Evolutionary conservation across 2,113 vertebrate genomes (phyloP), one percentile per base, ranked within the genome.

Genomic region (Sceloporus undulatus): DNA sequence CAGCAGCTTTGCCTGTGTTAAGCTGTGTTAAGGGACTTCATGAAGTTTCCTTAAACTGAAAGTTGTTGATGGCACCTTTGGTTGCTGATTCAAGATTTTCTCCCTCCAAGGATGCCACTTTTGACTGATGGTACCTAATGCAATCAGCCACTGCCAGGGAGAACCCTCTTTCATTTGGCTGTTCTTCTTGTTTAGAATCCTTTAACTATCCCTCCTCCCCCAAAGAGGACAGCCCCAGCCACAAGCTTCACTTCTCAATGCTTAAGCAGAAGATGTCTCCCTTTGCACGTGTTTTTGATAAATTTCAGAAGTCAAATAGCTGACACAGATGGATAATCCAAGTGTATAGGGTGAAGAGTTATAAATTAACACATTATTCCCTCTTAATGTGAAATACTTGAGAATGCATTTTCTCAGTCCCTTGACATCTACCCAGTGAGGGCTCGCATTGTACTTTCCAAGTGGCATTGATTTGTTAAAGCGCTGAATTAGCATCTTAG

Each of bases 381-480:
- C 97, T 98, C 98, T 97, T 98, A 98, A 99, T 98, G 98, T 97
- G 97, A 98, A 98, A 98, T 97, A 98, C 97, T 97, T 97, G 97
- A 97, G 97, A 97, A 96, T 97, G 98, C 98, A 97, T 98, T 98
- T 97, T 97, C 97, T 96, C 48, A 74, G 96, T 97, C 97, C 98
- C 97, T 92, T 98, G 97, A 98, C 98, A 97, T 98, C 97, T 95
- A 96, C 97, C 97, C 97, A 97, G 98, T 97, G 97, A 98, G 98
- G 98, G 97, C 98, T 98, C 80, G 84, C 97, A 98, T 98, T 98
- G 98, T 98, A 97, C 98, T 98, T 98, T 98, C 98, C 98, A 98
- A 98, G 98, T 98, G 98, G 98, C 98, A 99, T 99, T 98, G 98
- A 99, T 99, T 98, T 99, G 98, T 98, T 98, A 98, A 99, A 99